A percentile compares a stretch with the other conserved stretches of the same genome.
Conservation (phyloP, 53 echinoderm and acorn worm species). For the Echinarachnius parma region DNA sequence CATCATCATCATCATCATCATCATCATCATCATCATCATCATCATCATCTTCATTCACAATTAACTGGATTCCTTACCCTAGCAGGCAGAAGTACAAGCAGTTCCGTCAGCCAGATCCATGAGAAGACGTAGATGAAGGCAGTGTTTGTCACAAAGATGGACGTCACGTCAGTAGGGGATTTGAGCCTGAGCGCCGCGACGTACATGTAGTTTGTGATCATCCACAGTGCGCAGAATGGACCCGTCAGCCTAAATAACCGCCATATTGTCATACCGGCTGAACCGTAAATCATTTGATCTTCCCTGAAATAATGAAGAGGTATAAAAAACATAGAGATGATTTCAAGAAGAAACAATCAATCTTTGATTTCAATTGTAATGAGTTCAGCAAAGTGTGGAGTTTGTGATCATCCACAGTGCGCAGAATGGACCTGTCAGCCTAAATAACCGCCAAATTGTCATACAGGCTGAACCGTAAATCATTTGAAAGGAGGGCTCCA, state of each 20-base stretch:
- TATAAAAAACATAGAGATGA: too few species aligned
- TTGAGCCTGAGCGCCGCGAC: constrained; percentile 72
- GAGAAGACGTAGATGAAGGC: constrained; percentile 84
- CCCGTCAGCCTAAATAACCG: constrained; percentile 56
- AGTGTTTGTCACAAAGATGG: constrained; percentile 80
- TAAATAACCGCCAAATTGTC: constrained; percentile 44
- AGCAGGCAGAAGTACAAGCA: constrained; percentile 61
- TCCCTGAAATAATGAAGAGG: constrained; percentile 56
- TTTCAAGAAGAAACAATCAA: too few species aligned
- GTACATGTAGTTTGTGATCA: constrained; percentile 83
- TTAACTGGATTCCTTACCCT: constrained; percentile 44
- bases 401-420: constrained; percentile 71
- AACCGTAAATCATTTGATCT: constrained; percentile 63
- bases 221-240: constrained; percentile 79
- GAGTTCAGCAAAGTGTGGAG: too few species aligned
- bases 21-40: too few species aligned
- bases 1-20: constrained; percentile 39
- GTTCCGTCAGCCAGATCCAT: constrained; percentile 80
- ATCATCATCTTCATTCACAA: too few species aligned
- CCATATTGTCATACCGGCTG: constrained; percentile 48
- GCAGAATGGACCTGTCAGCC: constrained; percentile 69
- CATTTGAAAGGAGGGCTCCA: too few species aligned
- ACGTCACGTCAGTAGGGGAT: constrained; percentile 64
- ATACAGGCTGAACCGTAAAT: constrained; percentile 65
- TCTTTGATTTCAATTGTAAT: too few species aligned